phyloP scores from a whole-genome alignment of 2,797 vertebrate species.

The Odontamblyopus rebecca region DNA sequence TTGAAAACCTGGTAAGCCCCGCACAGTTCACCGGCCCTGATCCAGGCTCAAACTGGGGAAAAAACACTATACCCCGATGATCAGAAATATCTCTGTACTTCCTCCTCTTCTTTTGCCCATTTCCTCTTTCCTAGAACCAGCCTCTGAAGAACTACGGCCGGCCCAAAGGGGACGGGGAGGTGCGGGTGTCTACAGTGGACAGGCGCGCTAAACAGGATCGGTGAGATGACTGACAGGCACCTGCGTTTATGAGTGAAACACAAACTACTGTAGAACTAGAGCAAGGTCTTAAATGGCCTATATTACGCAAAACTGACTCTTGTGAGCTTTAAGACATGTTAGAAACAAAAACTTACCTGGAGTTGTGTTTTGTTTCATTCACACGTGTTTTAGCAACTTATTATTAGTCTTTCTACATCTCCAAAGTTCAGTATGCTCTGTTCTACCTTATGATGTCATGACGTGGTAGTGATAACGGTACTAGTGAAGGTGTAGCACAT shows the following conservation, averaged over 20 bases:
- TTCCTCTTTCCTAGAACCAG: slow-evolving; percentile 83
- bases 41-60: not conserved
- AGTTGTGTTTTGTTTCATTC: too few species aligned
- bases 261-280: slow-evolving; percentile 3
- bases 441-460: too few species aligned
- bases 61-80: not conserved
- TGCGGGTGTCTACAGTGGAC: slow-evolving; percentile 89
- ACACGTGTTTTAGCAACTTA: too few species aligned
- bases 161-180: slow-evolving; percentile 95
- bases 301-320: too few species aligned
- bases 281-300: not conserved
- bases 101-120: not conserved
- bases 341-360: too few species aligned
- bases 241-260: slow-evolving; percentile 7
- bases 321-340: too few species aligned
- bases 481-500: too few species aligned
- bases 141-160: slow-evolving; percentile 88
- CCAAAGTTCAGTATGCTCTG: too few species aligned
- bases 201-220: slow-evolving; percentile 95
- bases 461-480: too few species aligned
- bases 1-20: slow-evolving; percentile 91
- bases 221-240: slow-evolving; percentile 69
- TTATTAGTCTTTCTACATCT: too few species aligned
- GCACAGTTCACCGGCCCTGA: not conserved
- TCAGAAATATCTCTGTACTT: not conserved